Percentiles rank a stretch among this genome's conserved stretches.
phyloP scores from a whole-genome alignment of 2,797 vertebrate species.

The Merluccius polli region DNA sequence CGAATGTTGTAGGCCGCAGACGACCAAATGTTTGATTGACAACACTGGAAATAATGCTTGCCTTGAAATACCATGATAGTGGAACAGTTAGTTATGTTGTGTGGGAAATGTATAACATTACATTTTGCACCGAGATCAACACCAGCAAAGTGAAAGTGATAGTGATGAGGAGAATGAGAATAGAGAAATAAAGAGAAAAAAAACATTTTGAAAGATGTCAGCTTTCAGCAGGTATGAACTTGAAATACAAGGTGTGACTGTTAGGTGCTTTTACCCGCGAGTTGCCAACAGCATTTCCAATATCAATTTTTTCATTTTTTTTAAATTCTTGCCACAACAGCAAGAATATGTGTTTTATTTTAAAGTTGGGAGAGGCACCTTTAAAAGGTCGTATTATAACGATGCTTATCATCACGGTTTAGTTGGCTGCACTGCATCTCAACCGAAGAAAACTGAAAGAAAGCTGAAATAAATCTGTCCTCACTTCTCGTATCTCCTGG shows the following conservation, averaged over 20 bases:
- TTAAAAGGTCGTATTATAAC: background rate
- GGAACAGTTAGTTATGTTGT: background rate
- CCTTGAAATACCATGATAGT: background rate
- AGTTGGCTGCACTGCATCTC: background rate
- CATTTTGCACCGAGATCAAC: background rate
- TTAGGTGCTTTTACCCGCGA: background rate
- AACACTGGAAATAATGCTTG: background rate
- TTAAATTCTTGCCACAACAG: background rate
- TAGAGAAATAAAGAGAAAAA: too few relatives aligned
- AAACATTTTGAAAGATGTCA: background rate
- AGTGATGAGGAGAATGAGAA: background rate
- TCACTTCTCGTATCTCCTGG: slow-evolving; percentile 92
- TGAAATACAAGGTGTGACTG: background rate
- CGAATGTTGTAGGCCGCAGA: background rate
- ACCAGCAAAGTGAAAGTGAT: background rate
- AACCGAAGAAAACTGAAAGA: background rate
- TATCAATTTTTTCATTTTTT: background rate
- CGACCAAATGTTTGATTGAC: background rate
- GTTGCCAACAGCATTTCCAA: background rate
- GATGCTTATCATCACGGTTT: background rate
- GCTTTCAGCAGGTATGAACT: background rate
- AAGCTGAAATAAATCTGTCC: slow-evolving; percentile 5
- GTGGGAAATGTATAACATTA: background rate
- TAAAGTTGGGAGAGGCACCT: background rate
- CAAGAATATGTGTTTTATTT: background rate